Conservation (phyloP, 2,113 vertebrate species). For the Crotalus helleri region DNA sequence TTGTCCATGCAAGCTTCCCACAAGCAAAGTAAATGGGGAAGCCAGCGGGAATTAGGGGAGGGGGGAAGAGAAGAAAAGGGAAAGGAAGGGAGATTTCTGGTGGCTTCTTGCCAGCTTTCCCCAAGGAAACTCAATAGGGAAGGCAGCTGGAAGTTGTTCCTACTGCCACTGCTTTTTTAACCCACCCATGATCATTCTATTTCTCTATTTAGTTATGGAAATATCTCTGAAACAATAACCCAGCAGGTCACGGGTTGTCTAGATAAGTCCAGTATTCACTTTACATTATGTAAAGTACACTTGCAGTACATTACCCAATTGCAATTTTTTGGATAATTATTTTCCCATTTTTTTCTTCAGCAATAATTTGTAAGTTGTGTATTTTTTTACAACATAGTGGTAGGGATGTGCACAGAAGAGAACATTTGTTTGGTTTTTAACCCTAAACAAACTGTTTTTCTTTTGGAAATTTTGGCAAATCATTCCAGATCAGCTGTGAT, state of each 20-base stretch:
- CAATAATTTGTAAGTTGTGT: not conserved
- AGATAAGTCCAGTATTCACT: not conserved
- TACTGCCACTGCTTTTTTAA: not conserved
- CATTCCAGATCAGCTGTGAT: not conserved
- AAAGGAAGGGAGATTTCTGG: not conserved
- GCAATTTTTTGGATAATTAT: not conserved
- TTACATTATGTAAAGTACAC: not conserved
- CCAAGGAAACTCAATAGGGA: not conserved
- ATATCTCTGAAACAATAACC: not conserved
- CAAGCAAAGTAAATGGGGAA: not conserved
- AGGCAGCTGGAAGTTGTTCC: not conserved
- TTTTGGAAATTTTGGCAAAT: not conserved
- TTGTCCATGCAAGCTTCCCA: not conserved
- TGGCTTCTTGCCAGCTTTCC: not conserved
- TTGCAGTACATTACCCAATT: not conserved
- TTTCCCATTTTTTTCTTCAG: slow-evolving; percentile 9
- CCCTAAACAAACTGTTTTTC: not conserved
- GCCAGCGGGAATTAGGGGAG: not conserved
- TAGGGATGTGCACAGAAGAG: not conserved
- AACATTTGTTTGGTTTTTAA: not conserved
- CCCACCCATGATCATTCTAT: not conserved
- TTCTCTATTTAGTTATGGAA: not conserved
- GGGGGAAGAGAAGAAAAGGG: too few species aligned
- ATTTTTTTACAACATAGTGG: not conserved
- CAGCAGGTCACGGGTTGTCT: not conserved